Evolutionary conservation across 1,140 invertebrate species (phyloP), one percentile per base, ranked within the genome.

Genomic region (Venturia canescens): DNA sequence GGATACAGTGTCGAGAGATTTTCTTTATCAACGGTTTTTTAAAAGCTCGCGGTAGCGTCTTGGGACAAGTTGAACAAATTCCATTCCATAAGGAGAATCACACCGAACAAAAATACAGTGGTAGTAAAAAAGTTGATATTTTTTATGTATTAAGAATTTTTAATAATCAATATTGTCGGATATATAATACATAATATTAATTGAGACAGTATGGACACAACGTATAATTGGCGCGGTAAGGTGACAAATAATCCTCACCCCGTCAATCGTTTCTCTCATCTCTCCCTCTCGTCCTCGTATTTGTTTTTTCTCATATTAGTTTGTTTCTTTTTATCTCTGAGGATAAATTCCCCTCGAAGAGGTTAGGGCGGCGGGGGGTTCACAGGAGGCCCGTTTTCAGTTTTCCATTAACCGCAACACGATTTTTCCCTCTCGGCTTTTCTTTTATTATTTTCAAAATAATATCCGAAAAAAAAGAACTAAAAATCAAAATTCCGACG

Each of bases 111-210:
- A n/a, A n/a, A n/a, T n/a, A 44, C 5, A 9, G 38, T 44, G 11
- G 13, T 6, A 44, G 5, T 44, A 44, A 44, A 5, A 9, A 44
- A 44, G 38, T 5, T 63, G 18, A 23, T 63, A 23, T 66, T 66
- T 66, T 66, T 81, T 82, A 86, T 88, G 87, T 91, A 90, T 90
- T 89, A 90, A 91, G 90, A 91, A 89, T 89, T 82, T 90, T 91
- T 91, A 91, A 91, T 91, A 90, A 91, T 91, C 88, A 91, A 91
- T 91, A 91, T 91, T 91, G 89, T 91, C 89, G 87, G 86, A 89
- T 91, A 91, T 90, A 89, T 90, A 90, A 89, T 90, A 90, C 87
- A 90, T 89, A 89, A 87, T 85, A 87, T 88, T 90, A 90, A 89
- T 91, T 91, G 89, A 90, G 88, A 91, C 88, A 90, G 78, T 90